Conservation (phyloP, 2,888 invertebrate species). For the Zootermopsis nevadensis region DNA sequence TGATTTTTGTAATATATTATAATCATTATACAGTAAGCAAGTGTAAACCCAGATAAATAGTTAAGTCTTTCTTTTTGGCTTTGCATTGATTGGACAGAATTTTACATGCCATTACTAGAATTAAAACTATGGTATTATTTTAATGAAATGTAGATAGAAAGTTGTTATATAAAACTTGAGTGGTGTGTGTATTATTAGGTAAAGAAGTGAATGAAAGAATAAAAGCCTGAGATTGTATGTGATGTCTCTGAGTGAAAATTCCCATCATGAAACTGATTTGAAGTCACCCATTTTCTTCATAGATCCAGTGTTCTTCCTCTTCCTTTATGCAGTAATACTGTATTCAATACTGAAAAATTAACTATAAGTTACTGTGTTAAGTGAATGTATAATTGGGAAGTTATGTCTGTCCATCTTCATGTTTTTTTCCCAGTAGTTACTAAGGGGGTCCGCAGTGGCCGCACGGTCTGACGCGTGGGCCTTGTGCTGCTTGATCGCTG, state of each 20-base stretch:
- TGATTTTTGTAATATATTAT: conserved; percentile 37
- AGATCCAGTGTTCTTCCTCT: neutral
- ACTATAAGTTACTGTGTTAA: too few species aligned
- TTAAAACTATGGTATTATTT: conserved; percentile 19
- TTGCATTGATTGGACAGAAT: conserved; percentile 21
- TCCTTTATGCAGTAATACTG: too few species aligned
- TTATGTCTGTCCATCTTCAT: too few species aligned
- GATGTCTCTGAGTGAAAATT: conserved; percentile 1
- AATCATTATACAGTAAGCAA: conserved; percentile 5
- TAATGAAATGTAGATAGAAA: conserved; percentile 36
- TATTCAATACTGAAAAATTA: too few species aligned
- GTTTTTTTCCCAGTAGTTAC: too few species aligned
- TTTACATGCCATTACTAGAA: conserved; percentile 32
- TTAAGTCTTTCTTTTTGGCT: conserved; percentile 14
- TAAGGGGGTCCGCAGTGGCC: too few species aligned
- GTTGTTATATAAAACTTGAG: conserved; percentile 24
- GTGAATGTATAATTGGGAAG: too few species aligned
- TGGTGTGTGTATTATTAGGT: conserved; percentile 10
- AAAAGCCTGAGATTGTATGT: conserved; percentile 18
- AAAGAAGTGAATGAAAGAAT: neutral
- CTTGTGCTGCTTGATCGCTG: too few species aligned
- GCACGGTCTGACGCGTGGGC: too few species aligned
- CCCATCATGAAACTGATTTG: too few species aligned
- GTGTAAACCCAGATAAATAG: neutral
- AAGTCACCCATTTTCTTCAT: too few species aligned